Conservation (phyloP, 2,888 invertebrate species). For the Leucophenga maculata region DNA sequence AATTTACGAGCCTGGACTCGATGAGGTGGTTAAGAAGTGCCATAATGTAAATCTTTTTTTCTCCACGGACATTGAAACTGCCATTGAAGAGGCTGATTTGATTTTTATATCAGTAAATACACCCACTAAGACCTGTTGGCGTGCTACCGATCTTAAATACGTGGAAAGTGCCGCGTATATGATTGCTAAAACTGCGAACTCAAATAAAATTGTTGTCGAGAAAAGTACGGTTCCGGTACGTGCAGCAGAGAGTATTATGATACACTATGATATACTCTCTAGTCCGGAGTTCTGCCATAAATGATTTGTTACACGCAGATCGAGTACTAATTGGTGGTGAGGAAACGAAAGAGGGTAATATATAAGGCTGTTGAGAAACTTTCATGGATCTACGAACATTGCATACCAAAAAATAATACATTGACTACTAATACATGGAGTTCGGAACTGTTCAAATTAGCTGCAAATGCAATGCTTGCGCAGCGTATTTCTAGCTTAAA, state of each 20-base stretch:
- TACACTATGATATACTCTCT: slow-evolving; percentile 95
- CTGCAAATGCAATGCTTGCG: slow-evolving; percentile 98
- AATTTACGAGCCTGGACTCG: slow-evolving; percentile 88
- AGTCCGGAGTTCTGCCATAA: slow-evolving; percentile 98
- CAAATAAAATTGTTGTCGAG: slow-evolving; percentile 97
- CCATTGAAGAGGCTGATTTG: slow-evolving; percentile 93
- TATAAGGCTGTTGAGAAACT: slow-evolving; percentile 86
- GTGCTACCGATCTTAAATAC: slow-evolving; percentile 97
- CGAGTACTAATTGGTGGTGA: slow-evolving; percentile 97
- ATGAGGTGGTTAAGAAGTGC: slow-evolving; percentile 90
- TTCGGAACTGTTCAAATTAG: slow-evolving; percentile 96
- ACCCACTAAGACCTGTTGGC: slow-evolving; percentile 96
- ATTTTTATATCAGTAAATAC: slow-evolving; percentile 99
- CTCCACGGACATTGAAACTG: slow-evolving; percentile 89
- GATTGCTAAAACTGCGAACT: slow-evolving; percentile 92
- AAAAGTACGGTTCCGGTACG: slow-evolving; percentile 99
- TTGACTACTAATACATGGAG: slow-evolving; percentile 99
- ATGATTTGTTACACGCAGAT: slow-evolving; percentile 90
- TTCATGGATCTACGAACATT: slow-evolving; percentile 93
- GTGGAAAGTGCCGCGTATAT: slow-evolving; percentile 96
- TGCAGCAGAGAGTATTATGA: slow-evolving; percentile 97
- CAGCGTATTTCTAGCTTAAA: slow-evolving; percentile 99
- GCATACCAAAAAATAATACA: slow-evolving; percentile 95
- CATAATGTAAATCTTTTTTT: slow-evolving; percentile 94
- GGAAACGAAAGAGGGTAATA: slow-evolving; percentile 86